Base-by-base conservation (phyloP, 2,797 vertebrate genomes). In the Poecilia picta region DNA sequence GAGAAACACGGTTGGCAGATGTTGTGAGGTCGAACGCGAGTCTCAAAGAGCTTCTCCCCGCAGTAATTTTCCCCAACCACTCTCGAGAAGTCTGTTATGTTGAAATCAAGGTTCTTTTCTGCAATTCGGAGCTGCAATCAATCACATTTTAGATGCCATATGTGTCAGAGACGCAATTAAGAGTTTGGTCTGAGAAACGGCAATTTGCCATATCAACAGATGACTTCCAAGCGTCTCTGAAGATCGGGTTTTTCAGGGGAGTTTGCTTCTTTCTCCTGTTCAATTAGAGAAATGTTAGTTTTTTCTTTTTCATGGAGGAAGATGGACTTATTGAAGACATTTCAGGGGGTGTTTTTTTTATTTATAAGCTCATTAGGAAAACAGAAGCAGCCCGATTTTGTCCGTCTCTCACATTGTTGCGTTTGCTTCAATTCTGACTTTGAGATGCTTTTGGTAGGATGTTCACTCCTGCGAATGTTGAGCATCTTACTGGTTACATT, bases 131-230 rank as follows among this genome's bases (percentile, higher is more conserved):
- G 71, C 72, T 77, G 88, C 89, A 91, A 93, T 92, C 86, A 88
- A 90, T 91, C 82, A 77, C 73, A 31, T 91, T 89, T 76, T 83
- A 86, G 85, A 86, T 70, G 83, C 86, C 87, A 89, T 85, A 85
- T 82, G 89, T 88, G 89, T 88, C 87, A 83, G 78, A 83, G 79
- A 85, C 43, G 86, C 81, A 89, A 90, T 92, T 89, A 88, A 84
- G 82, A 80, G 77, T 51, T 70, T 47, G 84, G 82, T 86, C 80
- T 74, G 86, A 88, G 81, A 25, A 84, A 86, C 76, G 6, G 68
- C 68, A 71, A 71, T 46, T 71, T 71, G 68, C 68, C 79, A 64
- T 75, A 72, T 79, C 71, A 84, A 83, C 68, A 84, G 41, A 80
- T 2, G 25, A 79, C 84, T 81, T 84, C 71, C 75, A 87, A 78